These are phyloP conservation scores for Micronycteris hirsuta DNA, from an alignment of 2,113 vertebrate genomes.

Conservation along the genomic window DNA sequence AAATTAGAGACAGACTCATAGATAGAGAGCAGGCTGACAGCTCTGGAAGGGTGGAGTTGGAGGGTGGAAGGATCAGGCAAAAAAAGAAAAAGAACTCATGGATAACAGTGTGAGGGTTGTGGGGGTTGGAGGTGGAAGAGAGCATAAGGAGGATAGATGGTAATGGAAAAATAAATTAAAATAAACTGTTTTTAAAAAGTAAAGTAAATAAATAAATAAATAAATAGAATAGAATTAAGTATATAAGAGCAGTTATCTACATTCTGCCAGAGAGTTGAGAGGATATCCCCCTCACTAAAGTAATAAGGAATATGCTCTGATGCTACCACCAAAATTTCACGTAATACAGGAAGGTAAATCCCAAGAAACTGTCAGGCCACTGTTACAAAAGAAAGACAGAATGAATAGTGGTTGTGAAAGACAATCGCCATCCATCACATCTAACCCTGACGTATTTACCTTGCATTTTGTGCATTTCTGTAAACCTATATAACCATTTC, in stretches of 20 bases:
- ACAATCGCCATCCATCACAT: background rate
- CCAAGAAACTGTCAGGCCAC: background rate
- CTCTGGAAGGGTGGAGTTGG: too few species aligned
- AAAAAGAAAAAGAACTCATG: too few species aligned
- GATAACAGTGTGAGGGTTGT: too few species aligned
- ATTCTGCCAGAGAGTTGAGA: background rate
- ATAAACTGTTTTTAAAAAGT: too few species aligned
- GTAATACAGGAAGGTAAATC: background rate
- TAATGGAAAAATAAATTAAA: too few species aligned
- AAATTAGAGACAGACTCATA: too few species aligned
- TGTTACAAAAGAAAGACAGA: background rate
- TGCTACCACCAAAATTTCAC: background rate
- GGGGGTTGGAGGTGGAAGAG: too few species aligned
- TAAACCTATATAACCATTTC: background rate
- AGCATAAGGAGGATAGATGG: too few species aligned
- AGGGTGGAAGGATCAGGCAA: too few species aligned
- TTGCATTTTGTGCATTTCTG: background rate
- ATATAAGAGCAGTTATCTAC: background rate
- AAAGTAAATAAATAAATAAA: too few species aligned
- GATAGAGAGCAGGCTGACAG: too few species aligned
- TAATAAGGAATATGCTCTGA: background rate
- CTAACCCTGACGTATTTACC: background rate
- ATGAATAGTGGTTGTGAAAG: background rate
- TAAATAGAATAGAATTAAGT: background rate
- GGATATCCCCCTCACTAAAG: background rate